Evolutionary conservation across 2,113 vertebrate genomes (phyloP).

Genomic region (Rhynchopsitta pachyrhyncha): DNA sequence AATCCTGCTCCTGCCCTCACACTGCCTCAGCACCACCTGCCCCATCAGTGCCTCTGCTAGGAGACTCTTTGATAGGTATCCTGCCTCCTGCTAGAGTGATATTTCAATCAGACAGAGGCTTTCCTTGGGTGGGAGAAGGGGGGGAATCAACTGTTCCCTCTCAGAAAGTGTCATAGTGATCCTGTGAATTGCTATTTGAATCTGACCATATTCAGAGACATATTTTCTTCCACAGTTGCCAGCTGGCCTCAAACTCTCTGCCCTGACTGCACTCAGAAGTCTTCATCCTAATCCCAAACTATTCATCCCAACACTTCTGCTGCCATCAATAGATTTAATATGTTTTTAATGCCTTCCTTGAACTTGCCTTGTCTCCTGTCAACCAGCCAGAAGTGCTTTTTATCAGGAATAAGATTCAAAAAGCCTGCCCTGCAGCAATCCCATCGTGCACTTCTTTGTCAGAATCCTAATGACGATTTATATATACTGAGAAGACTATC

Average conservation of each 20-base stretch:
- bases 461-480: slow-evolving; percentile 83
- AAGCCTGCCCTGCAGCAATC: slow-evolving; percentile 81
- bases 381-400: slow-evolving; percentile 79
- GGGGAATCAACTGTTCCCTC: not conserved
- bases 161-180: not conserved
- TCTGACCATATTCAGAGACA: slow-evolving; percentile 3
- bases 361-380: slow-evolving; percentile 79
- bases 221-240: slow-evolving; percentile 22
- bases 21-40: not conserved
- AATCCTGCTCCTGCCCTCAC: not conserved
- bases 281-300: slow-evolving; percentile 71
- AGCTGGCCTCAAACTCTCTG: slow-evolving; percentile 32
- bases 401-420: slow-evolving; percentile 81
- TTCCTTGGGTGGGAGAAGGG: not conserved
- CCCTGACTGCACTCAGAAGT: slow-evolving; percentile 42
- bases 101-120: not conserved
- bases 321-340: slow-evolving; percentile 74
- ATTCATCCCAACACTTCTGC: slow-evolving; percentile 72
- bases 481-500: slow-evolving; percentile 83
- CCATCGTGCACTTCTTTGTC: slow-evolving; percentile 80
- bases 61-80: not conserved
- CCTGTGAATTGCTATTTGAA: slow-evolving; percentile 22
- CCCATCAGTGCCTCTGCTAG: not conserved
- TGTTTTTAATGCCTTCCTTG: slow-evolving; percentile 78
- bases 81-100: not conserved